phyloP scores from a whole-genome alignment of 2,797 vertebrate species.

The Halcyon chelicuti region DNA sequence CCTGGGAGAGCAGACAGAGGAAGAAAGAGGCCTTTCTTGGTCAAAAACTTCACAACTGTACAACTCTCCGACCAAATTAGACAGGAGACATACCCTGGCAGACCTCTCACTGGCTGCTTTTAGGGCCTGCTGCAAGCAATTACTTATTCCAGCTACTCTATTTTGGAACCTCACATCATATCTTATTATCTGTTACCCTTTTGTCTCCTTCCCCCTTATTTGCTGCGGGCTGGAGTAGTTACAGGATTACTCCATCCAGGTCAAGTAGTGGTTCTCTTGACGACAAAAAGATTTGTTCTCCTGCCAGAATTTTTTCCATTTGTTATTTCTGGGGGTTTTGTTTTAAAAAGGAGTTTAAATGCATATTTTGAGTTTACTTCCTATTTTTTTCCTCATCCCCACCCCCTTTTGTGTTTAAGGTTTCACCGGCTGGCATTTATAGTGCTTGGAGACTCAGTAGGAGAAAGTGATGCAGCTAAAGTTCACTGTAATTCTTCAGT shows the following conservation, averaged over 20 bases:
- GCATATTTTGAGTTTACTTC: not conserved
- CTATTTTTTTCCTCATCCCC: not conserved
- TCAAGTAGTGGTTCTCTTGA: not conserved
- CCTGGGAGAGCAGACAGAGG: not conserved
- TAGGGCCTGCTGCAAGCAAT: slow-evolving; percentile 15
- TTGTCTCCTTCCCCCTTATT: not conserved
- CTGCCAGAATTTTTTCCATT: not conserved
- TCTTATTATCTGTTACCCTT: not conserved
- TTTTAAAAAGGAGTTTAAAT: not conserved
- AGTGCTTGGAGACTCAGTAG: slow-evolving; percentile 33
- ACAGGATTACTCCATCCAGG: not conserved
- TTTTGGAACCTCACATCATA: slow-evolving; percentile 46
- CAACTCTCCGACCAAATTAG: slow-evolving; percentile 27
- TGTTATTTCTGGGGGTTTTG: not conserved
- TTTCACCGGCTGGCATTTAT: slow-evolving; percentile 34
- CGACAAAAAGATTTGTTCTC: not conserved
- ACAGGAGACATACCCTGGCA: not conserved
- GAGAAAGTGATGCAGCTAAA: slow-evolving; percentile 32
- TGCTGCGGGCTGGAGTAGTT: not conserved
- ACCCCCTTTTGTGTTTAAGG: not conserved
- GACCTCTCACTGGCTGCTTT: slow-evolving; percentile 4
- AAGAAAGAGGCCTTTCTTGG: slow-evolving; percentile 52
- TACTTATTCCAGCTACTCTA: slow-evolving; percentile 24
- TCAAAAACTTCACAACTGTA: slow-evolving; percentile 37
- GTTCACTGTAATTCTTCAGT: not conserved